phyloP scores from a whole-genome alignment of 1,140 invertebrate species.

The Frieseomelitta varia region DNA sequence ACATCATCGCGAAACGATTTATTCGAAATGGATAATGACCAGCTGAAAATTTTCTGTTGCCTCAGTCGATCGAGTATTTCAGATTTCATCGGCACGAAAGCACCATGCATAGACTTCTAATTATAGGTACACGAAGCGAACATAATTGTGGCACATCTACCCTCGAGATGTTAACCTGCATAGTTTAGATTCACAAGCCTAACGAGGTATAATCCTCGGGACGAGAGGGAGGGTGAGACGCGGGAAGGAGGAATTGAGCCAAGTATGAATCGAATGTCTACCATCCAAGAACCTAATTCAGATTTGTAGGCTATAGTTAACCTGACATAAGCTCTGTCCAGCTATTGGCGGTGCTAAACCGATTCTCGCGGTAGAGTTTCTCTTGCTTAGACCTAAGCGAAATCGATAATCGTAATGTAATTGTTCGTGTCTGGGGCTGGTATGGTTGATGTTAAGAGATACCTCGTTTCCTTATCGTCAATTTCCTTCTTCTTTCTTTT shows the following conservation, averaged over 20 bases:
- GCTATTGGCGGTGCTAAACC: constrained; percentile 20
- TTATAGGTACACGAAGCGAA: constrained; percentile 26
- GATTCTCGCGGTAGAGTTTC: neutral
- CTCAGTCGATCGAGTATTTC: neutral
- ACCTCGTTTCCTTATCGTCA: neutral
- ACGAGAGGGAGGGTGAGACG: neutral
- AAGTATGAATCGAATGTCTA: constrained; percentile 45
- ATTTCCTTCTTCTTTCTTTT: neutral
- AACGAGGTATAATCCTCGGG: constrained; percentile 40
- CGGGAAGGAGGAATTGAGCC: neutral
- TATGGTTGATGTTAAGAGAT: neutral
- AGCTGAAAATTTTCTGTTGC: neutral
- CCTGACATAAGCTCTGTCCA: constrained; percentile 5
- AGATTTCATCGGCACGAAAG: neutral
- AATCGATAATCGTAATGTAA: neutral
- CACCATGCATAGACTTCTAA: constrained; percentile 14
- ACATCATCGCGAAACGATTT: neutral
- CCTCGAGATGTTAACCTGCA: constrained; percentile 34
- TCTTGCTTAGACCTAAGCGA: neutral
- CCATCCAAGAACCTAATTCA: constrained; percentile 36
- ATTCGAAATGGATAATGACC: neutral
- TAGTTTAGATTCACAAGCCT: constrained; percentile 46
- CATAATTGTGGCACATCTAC: constrained; percentile 37
- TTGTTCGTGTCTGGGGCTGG: too few species aligned
- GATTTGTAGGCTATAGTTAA: constrained; percentile 29